A percentile compares a stretch with the other conserved stretches of the same genome.
Conservation (phyloP, 2,113 vertebrate species). For the Aix galericulata region DNA sequence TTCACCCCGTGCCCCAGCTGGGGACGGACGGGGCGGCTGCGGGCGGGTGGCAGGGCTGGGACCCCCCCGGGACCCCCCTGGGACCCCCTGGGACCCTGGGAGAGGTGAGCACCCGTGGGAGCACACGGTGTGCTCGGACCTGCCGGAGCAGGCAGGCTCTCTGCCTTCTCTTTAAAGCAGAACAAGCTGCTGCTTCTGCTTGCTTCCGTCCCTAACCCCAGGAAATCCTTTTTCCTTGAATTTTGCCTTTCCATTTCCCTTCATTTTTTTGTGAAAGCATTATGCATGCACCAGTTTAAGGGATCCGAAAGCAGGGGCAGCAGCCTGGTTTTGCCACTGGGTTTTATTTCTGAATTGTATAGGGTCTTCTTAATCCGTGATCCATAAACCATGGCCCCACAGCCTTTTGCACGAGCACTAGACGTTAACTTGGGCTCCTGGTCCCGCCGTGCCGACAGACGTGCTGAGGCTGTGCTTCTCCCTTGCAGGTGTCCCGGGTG, state of each 20-base stretch:
- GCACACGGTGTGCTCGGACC: neutral
- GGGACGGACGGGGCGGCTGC: constrained; percentile 69
- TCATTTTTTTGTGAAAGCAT: neutral
- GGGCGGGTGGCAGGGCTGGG: constrained; percentile 25
- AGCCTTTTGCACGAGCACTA: neutral
- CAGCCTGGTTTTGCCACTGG: neutral
- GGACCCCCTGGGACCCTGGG: too few species aligned
- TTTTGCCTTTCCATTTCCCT: neutral
- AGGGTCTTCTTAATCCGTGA: neutral
- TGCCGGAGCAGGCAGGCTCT: neutral
- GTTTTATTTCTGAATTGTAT: neutral
- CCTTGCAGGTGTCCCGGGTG: constrained; percentile 87
- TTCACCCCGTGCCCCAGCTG: constrained; percentile 80
- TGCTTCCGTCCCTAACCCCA: neutral
- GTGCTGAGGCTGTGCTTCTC: neutral
- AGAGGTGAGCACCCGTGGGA: too few species aligned
- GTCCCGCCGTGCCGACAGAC: neutral
- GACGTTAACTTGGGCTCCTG: neutral
- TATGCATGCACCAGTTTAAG: neutral
- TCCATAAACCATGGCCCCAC: too few species aligned
- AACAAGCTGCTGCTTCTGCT: neutral
- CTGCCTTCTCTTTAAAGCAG: neutral
- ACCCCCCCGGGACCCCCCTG: too few species aligned
- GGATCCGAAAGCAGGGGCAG: neutral
- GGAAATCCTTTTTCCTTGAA: neutral